phyloP scores from a whole-genome alignment of 2,888 invertebrate genomes.

The Apamea anceps region DNA sequence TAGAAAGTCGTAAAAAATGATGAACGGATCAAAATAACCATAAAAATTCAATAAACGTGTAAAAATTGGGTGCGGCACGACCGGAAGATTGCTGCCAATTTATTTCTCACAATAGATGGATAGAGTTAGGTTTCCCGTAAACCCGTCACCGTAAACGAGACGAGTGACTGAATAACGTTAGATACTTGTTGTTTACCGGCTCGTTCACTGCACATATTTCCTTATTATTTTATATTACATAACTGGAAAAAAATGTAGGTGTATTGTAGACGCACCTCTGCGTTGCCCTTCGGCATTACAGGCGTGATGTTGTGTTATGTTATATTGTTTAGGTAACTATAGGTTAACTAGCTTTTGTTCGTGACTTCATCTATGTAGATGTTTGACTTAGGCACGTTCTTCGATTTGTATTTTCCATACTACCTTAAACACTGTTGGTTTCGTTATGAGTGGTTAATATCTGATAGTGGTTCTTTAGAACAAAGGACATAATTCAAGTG shows the following conservation, averaged over 20 bases:
- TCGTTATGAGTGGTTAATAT: not conserved
- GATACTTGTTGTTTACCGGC: constrained; percentile 47
- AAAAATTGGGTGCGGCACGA: constrained; percentile 73
- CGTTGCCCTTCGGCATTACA: not conserved
- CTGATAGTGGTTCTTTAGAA: not conserved
- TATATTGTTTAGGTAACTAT: constrained; percentile 17
- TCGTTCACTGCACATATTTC: constrained; percentile 25
- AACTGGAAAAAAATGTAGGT: not conserved
- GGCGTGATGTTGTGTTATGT: not conserved
- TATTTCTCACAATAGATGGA: constrained; percentile 66
- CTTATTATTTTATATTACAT: not conserved
- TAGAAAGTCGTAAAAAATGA: constrained; percentile 77
- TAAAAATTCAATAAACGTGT: constrained; percentile 79
- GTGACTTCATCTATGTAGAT: not conserved
- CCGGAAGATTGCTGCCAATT: constrained; percentile 70
- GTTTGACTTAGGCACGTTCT: not conserved
- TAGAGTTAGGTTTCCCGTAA: constrained; percentile 57
- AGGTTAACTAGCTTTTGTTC: not conserved
- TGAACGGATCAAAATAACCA: constrained; percentile 77
- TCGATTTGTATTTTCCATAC: not conserved
- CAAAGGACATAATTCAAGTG: not conserved
- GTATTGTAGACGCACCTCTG: not conserved
- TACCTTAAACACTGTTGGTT: not conserved
- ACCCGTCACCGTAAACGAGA: constrained; percentile 55
- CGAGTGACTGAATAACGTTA: constrained; percentile 55